Percentiles rank a stretch among this genome's conserved stretches.
Conservation (phyloP, 2,797 vertebrate species). For the Rousettus madagascariensis region DNA sequence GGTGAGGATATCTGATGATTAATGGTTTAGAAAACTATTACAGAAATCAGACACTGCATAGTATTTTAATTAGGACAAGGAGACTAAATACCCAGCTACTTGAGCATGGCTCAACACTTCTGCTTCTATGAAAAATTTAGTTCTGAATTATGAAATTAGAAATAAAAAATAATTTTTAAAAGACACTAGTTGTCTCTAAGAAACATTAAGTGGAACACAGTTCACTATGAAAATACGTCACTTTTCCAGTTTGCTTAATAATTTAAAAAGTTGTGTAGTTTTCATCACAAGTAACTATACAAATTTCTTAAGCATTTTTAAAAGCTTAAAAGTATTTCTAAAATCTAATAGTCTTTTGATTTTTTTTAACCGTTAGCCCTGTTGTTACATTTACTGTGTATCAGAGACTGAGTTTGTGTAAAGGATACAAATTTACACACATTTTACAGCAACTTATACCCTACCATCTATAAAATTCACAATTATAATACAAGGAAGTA, state of each 20-base stretch:
- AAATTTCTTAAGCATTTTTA: conserved; percentile 83
- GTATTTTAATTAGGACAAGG: conserved; percentile 82
- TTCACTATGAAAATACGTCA: conserved; percentile 88
- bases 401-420: conserved; percentile 82
- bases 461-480: conserved; percentile 89
- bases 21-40: conserved; percentile 80
- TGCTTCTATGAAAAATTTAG: conserved; percentile 80
- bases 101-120: conserved; percentile 73
- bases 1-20: conserved; percentile 75
- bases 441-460: conserved; percentile 84
- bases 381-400: conserved; percentile 79
- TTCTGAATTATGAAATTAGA: conserved; percentile 85
- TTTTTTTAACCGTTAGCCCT: conserved; percentile 80
- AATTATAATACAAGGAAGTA: conserved; percentile 86
- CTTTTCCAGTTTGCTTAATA: conserved; percentile 86
- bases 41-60: conserved; percentile 83
- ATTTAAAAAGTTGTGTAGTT: conserved; percentile 86
- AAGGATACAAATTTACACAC: conserved; percentile 88
- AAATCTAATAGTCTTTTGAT: conserved; percentile 70
- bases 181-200: conserved; percentile 85
- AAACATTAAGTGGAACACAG: conserved; percentile 82
- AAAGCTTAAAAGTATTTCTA: conserved; percentile 76
- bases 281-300: conserved; percentile 83
- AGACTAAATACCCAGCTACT: conserved; percentile 75
- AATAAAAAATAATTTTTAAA: conserved; percentile 84